Percentiles rank a stretch among this genome's conserved stretches.
Evolutionary conservation across 1,140 invertebrate genomes (phyloP).

Genomic region (Holotrichia oblita): DNA sequence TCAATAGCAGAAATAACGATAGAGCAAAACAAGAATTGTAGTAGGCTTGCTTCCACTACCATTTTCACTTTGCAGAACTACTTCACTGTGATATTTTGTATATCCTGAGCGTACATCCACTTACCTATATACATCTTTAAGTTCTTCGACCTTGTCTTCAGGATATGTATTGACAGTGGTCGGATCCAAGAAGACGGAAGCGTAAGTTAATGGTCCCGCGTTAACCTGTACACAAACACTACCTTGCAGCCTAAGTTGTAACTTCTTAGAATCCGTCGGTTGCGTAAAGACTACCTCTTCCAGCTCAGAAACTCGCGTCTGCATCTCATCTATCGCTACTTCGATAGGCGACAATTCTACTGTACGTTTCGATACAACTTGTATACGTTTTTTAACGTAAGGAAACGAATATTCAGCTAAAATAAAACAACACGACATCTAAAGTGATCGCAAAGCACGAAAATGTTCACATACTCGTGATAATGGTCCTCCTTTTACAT

Average conservation of each 20-base stretch:
- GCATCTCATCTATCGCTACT: slow-evolving; percentile 94
- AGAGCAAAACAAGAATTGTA: too few relatives aligned
- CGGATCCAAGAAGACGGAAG: slow-evolving; percentile 86
- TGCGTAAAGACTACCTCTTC: slow-evolving; percentile 83
- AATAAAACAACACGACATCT: slow-evolving; percentile 53
- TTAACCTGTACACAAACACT: slow-evolving; percentile 93
- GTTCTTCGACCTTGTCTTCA: slow-evolving; percentile 82
- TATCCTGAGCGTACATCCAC: too few relatives aligned
- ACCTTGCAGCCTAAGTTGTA: slow-evolving; percentile 89
- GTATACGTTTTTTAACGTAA: slow-evolving; percentile 90
- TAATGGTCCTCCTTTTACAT: slow-evolving; percentile 85
- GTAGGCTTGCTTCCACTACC: too few relatives aligned
- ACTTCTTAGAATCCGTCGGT: slow-evolving; percentile 85
- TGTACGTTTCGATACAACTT: slow-evolving; percentile 75
- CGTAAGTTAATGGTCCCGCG: slow-evolving; percentile 94
- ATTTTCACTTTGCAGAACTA: too few relatives aligned
- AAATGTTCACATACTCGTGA: slow-evolving; percentile 72
- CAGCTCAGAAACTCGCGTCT: slow-evolving; percentile 82
- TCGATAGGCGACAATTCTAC: slow-evolving; percentile 90
- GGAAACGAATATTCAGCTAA: slow-evolving; percentile 86
- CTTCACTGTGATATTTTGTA: too few relatives aligned
- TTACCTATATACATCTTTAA: slow-evolving; percentile 89
- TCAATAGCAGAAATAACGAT: too few relatives aligned
- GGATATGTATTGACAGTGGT: slow-evolving; percentile 75
- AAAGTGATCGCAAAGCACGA: neutral